These are phyloP conservation scores for Goniozus legneri DNA, from an alignment of 1,140 invertebrate species.

Conservation along the genomic window DNA sequence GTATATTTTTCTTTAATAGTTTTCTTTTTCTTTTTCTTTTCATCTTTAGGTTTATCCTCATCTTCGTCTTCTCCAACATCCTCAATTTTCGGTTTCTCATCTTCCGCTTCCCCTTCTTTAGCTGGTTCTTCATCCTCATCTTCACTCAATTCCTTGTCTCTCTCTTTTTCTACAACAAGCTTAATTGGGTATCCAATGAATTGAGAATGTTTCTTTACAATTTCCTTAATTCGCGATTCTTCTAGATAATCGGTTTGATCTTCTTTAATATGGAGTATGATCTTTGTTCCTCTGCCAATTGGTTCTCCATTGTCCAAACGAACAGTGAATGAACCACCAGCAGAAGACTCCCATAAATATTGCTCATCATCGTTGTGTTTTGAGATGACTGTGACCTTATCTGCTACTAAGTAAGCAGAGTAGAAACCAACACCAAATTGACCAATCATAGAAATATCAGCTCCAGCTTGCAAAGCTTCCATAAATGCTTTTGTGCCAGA, in stretches of 20 bases:
- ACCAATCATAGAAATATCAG: slow-evolving; percentile 88
- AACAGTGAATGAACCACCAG: slow-evolving; percentile 79
- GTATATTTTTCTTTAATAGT: slow-evolving; percentile 97
- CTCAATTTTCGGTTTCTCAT: slow-evolving; percentile 86
- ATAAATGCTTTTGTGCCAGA: slow-evolving; percentile 88
- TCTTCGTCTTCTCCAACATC: slow-evolving; percentile 92
- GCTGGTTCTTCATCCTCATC: slow-evolving; percentile 78
- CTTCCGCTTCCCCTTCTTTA: slow-evolving; percentile 57
- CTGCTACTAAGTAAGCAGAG: slow-evolving; percentile 95
- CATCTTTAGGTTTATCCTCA: slow-evolving; percentile 67
- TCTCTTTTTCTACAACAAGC: slow-evolving; percentile 87
- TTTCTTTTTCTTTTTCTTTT: slow-evolving; percentile 92
- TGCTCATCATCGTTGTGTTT: slow-evolving; percentile 93
- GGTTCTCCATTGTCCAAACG: slow-evolving; percentile 59
- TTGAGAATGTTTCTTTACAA: slow-evolving; percentile 98
- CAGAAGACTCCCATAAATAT: slow-evolving; percentile 77
- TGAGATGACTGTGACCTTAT: slow-evolving; percentile 87
- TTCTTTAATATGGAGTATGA: slow-evolving; percentile 74
- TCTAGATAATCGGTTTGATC: slow-evolving; percentile 80
- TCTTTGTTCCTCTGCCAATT: slow-evolving; percentile 72
- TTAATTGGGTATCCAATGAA: slow-evolving; percentile 99
- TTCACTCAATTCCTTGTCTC: slow-evolving; percentile 92
- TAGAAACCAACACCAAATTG: slow-evolving; percentile 92
- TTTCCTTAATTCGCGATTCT: slow-evolving; percentile 91
- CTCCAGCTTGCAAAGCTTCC: slow-evolving; percentile 81